Base-by-base conservation (phyloP, 1,140 invertebrate species). In the Procambarus virginalis region DNA sequence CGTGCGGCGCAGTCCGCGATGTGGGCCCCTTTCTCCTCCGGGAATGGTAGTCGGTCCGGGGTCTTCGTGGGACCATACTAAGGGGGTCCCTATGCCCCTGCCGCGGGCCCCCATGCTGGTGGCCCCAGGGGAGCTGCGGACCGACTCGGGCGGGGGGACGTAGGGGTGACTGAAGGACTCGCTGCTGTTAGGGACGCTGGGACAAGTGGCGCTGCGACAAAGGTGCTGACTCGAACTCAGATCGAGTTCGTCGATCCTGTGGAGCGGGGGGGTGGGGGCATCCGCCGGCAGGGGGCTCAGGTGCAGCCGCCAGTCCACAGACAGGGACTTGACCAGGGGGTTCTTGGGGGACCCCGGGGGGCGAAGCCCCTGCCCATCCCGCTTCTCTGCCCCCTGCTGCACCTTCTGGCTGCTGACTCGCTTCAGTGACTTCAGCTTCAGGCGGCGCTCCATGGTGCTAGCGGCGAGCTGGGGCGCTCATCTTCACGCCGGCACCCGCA, bases 81-180 rank as follows among this genome's bases (percentile, higher is more conserved):
- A 34, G 12, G 94, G 94, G 93, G 94, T 91, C 93, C 77, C 80
- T 0, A 80, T 70, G 2, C 79, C 79, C 20, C 70, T 60, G 8
- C 79, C 86, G 5, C 60, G 64, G 2, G 86, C 60, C n/a, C 49
- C 49, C 20, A 82, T 22, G 14, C 48, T n/a, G 4, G 79, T 46
- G 3, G 80, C 49, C 10, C 46, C 80, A n/a, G 86, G 86, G 93
- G 93, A 93, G 94, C 94, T 94, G 94, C 94, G 94, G 94, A 93
- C 93, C 93, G 94, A 93, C 93, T 94, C 94, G 93, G 84, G 84
- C 55, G 93, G 93, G 93, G 75, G 80, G 64, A 80, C 77, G 78
- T 78, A 70, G 45, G 55, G 17, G 8, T 78, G 88, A 82, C 90
- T 68, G 89, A 78, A 85, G 91, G 84, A 82, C 84, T 91, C 60